Percentiles rank a stretch among this genome's conserved stretches.
Evolutionary conservation across 2,888 invertebrate genomes (phyloP).

Genomic region (Dendrolimus houi): DNA sequence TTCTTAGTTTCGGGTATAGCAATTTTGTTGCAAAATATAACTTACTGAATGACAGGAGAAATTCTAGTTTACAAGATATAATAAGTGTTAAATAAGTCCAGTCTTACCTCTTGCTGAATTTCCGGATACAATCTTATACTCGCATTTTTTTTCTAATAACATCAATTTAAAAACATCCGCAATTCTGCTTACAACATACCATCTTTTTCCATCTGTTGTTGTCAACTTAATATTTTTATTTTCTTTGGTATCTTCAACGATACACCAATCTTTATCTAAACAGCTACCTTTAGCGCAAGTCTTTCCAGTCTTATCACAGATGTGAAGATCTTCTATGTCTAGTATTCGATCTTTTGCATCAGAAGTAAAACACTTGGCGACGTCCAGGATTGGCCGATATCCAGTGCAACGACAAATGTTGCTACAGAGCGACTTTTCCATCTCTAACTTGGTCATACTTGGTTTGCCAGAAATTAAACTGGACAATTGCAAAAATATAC

Average conservation of each 20-base stretch:
- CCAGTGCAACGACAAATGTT: constrained; percentile 86
- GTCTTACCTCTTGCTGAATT: constrained; percentile 81
- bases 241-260: constrained; percentile 8
- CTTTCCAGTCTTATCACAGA: constrained; percentile 19
- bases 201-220: constrained; percentile 47
- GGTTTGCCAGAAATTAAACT: too few species aligned
- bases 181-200: constrained; percentile 68
- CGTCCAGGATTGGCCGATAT: constrained; percentile 77
- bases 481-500: too few species aligned
- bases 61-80: not conserved
- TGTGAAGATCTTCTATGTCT: constrained; percentile 40
- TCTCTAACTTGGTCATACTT: constrained; percentile 70
- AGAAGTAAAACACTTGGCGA: constrained; percentile 76
- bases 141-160: constrained; percentile 39
- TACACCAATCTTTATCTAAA: constrained; percentile 17
- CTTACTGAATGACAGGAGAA: not conserved
- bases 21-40: too few species aligned
- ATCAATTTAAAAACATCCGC: constrained; percentile 72
- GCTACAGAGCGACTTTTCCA: constrained; percentile 82
- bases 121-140: constrained; percentile 81
- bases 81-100: not conserved
- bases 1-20: too few species aligned
- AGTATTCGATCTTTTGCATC: constrained; percentile 41
- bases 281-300: constrained; percentile 13
- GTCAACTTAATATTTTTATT: constrained; percentile 5